A percentile compares a stretch with the other conserved stretches of the same genome.
phyloP scores from a whole-genome alignment of 2,113 vertebrate genomes.

The Mastomys natalensis region DNA sequence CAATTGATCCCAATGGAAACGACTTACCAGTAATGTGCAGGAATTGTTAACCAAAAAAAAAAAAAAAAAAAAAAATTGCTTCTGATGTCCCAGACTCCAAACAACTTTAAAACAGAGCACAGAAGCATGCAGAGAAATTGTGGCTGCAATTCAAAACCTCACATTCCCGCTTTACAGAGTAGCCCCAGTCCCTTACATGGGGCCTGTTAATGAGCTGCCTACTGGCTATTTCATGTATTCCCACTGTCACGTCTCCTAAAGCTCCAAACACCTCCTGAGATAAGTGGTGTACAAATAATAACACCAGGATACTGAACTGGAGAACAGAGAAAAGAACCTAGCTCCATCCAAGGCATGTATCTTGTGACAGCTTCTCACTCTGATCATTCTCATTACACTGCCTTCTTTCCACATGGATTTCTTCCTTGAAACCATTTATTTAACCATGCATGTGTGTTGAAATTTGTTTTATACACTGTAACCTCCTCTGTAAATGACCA shows the following conservation, averaged over 20 bases:
- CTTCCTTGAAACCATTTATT: conserved; percentile 1
- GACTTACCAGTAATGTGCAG: background rate
- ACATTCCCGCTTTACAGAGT: background rate
- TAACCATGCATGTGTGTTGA: background rate
- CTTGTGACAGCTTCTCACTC: background rate
- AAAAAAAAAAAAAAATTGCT: background rate
- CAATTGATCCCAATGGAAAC: conserved; percentile 55
- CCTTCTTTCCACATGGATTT: background rate
- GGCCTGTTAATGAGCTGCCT: background rate
- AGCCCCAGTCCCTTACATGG: background rate
- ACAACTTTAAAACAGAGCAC: background rate
- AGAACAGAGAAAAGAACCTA: background rate
- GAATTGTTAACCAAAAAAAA: background rate
- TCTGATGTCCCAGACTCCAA: background rate
- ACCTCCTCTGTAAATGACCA: conserved; percentile 19
- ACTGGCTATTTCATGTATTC: conserved; percentile 10
- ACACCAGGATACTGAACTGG: background rate
- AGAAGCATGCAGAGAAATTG: background rate
- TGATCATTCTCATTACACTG: background rate
- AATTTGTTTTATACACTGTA: background rate
- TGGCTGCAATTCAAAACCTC: conserved; percentile 32
- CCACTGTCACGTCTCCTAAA: background rate
- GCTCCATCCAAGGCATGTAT: background rate
- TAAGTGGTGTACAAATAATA: background rate
- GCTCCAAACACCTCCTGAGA: background rate